phyloP scores from a whole-genome alignment of 30 jellyfish, hydroid and myxozoan species.

The Turritopsis dohrnii region DNA sequence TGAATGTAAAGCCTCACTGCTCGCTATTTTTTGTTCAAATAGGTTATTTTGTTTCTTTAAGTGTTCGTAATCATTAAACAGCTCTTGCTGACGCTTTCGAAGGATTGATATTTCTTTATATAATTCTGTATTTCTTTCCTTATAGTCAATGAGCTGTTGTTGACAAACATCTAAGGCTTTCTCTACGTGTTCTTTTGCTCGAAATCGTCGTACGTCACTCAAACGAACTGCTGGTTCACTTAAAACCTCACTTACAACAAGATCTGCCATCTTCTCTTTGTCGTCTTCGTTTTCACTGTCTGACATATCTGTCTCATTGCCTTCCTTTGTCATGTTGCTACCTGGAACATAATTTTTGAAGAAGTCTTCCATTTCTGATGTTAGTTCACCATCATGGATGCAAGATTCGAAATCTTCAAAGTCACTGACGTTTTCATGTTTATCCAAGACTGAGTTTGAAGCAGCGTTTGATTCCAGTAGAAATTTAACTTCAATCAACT shows the following conservation, averaged over 20 bases:
- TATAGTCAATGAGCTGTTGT: slow-evolving; percentile 7
- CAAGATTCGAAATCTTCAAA: slow-evolving; percentile 8
- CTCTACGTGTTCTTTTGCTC: slow-evolving; percentile 3
- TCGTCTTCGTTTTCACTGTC: not conserved
- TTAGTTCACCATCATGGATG: slow-evolving; percentile 16
- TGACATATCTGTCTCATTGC: not conserved
- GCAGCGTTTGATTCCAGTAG: slow-evolving; percentile 7
- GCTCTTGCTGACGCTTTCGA: not conserved
- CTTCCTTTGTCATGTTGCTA: not conserved
- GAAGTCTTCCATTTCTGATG: slow-evolving; percentile 23
- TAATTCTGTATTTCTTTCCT: not conserved
- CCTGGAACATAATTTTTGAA: not conserved
- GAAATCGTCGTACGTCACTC: not conserved
- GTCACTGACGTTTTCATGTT: not conserved
- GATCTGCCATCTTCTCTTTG: not conserved
- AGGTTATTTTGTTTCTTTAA: not conserved
- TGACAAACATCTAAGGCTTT: slow-evolving; percentile 11
- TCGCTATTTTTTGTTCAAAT: not conserved
- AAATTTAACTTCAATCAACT: not conserved
- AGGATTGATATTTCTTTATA: not conserved
- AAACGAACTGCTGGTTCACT: not conserved
- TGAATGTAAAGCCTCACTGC: not conserved
- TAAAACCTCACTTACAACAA: not conserved
- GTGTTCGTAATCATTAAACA: not conserved
- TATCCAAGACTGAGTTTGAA: not conserved